phyloP scores from a whole-genome alignment of 2,888 invertebrate species.

The Hymenopus coronatus region DNA sequence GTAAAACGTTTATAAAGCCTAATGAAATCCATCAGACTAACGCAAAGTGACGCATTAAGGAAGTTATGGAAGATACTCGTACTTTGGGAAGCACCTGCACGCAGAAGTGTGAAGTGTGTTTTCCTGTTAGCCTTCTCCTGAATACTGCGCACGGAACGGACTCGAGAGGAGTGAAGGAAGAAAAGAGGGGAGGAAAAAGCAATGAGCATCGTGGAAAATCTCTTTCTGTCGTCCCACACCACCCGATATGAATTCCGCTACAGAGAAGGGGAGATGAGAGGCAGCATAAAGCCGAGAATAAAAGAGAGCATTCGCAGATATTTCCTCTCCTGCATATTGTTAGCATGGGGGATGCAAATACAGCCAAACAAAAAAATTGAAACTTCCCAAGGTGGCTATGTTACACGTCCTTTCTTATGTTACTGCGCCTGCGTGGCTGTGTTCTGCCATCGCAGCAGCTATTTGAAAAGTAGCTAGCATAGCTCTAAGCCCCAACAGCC shows the following conservation, averaged over 20 bases:
- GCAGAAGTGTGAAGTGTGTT: neutral
- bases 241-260: neutral
- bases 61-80: neutral
- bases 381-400: neutral
- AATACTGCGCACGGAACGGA: neutral
- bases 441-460: neutral
- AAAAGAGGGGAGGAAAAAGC: neutral
- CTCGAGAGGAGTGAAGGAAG: neutral
- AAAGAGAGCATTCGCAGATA: conserved; percentile 19
- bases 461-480: neutral
- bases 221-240: neutral
- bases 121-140: neutral
- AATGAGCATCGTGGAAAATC: neutral
- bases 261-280: neutral
- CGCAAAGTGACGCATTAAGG: neutral
- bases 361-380: neutral
- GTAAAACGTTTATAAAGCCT: no score
- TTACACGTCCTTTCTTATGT: neutral
- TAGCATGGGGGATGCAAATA: neutral
- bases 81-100: neutral
- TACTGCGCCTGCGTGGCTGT: neutral
- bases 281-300: conserved; percentile 3
- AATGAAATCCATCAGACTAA: no score
- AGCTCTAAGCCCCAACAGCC: neutral
- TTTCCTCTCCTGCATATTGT: neutral